Evolutionary conservation across 2,113 vertebrate genomes (phyloP), one percentile per base, ranked within the genome.

Genomic region (Orthonyx spaldingii): DNA sequence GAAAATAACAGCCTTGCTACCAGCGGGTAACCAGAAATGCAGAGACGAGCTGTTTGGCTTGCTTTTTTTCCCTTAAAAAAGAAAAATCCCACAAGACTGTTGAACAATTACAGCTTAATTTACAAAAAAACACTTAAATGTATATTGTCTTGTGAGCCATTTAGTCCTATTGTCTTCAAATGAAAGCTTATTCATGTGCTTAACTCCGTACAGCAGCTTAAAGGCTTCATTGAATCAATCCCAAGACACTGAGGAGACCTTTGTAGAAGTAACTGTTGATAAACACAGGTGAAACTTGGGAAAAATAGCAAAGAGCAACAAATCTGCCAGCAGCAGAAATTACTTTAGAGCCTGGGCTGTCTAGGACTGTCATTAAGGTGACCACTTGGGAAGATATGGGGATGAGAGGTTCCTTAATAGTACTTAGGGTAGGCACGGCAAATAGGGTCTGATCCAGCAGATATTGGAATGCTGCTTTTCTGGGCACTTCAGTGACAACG

Each of bases 141-240:
- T 66, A 77, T 88, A 77, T 85, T 89, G 89, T 84, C 93, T 90
- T 88, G 55, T 87, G 91, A 93, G 94, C 68, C 60, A 84, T 89
- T 96, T 93, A 93, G 89, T 78, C 56, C 56, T 87, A 56, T 92
- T 94, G 93, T 94, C 89, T 95, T 84, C 89, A 92, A 74, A 84
- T 81, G 86, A 85, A 92, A 90, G 64, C 30, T 90, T 88, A 52
- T 66, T 89, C 82, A 15, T 80, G 52, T 80, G 60, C 68, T 90
- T 78, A 90, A 80, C 71, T 90, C 41, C 70, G 60, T 77, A 86
- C 13, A 74, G 52, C 55, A 88, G 47, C 47, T 72, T 94, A 66
- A 87, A 96, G 64, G 55, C 92, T 90, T 93, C 80, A 15, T 49
- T 84, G 88, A 90, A 84, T 90, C 90, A 93, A 90, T 72, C 76